Percentiles rank a stretch among this genome's conserved stretches.
These are phyloP conservation scores for Halichoerus grypus DNA, from an alignment of 2,113 vertebrate species.

Conservation along the genomic window DNA sequence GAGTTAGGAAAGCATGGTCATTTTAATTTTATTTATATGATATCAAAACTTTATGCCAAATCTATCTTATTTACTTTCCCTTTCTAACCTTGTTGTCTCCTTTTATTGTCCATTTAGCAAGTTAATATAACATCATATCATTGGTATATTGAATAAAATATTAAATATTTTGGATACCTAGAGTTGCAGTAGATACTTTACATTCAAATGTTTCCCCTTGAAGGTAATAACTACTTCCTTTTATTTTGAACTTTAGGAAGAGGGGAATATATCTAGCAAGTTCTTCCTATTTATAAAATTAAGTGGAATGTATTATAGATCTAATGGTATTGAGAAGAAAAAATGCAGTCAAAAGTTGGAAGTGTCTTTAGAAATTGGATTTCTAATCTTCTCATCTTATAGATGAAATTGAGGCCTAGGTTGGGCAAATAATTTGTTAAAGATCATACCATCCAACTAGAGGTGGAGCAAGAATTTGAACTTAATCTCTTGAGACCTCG, in stretches of 20 bases:
- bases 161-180: background rate
- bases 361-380: background rate
- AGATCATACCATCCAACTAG: background rate
- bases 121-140: background rate
- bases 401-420: background rate
- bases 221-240: background rate
- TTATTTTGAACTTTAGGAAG: conserved; percentile 34
- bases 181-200: background rate
- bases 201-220: background rate
- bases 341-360: background rate
- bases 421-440: background rate
- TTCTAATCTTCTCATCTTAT: background rate
- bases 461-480: background rate
- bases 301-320: background rate
- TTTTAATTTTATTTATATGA: background rate
- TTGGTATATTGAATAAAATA: background rate
- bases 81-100: background rate
- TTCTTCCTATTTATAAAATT: background rate
- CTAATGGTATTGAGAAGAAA: background rate
- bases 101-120: background rate
- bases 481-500: background rate
- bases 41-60: background rate
- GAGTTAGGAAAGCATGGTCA: background rate
- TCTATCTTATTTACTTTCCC: background rate
- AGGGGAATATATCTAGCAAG: background rate